Evolutionary conservation across 1,140 invertebrate genomes (phyloP).

Genomic region (Oppia nitens): DNA sequence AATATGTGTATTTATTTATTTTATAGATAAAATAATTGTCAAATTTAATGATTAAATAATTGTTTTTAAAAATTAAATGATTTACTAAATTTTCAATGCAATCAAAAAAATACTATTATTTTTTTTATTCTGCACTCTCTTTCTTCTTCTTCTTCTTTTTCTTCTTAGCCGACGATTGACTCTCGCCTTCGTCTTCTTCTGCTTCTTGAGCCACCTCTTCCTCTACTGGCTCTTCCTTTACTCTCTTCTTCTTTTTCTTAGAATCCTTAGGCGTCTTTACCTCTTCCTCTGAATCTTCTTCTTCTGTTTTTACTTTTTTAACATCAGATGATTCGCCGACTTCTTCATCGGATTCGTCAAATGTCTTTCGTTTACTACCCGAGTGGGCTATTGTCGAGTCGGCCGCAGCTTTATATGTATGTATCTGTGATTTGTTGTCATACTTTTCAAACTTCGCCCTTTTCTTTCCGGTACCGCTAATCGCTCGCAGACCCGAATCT

Average conservation of each 20-base stretch:
- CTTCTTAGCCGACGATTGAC: conserved; percentile 32
- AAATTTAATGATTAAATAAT: too few species aligned
- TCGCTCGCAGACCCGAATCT: conserved; percentile 30
- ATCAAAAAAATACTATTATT: too few species aligned
- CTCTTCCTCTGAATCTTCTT: conserved; percentile 2
- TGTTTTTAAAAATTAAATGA: too few species aligned
- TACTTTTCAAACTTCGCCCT: conserved; percentile 81
- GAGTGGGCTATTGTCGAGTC: conserved; percentile 31
- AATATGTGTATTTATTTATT: too few species aligned
- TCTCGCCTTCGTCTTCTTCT: conserved; percentile 31
- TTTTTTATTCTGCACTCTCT: conserved; percentile 24
- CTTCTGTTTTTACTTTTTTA: conserved; percentile 16
- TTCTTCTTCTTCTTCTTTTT: conserved; percentile 24
- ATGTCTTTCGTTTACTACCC: conserved; percentile 28
- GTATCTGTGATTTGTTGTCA: conserved; percentile 45
- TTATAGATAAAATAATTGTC: too few species aligned
- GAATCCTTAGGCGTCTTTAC: not conserved
- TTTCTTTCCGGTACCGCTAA: conserved; percentile 64
- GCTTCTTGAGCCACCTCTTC: conserved; percentile 26
- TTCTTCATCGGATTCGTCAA: conserved; percentile 22
- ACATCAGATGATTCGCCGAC: conserved; percentile 20
- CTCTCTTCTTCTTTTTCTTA: conserved; percentile 19
- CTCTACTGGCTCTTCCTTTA: conserved; percentile 1
- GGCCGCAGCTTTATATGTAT: conserved; percentile 30
- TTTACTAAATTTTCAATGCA: too few species aligned